Evolutionary conservation across 2,113 vertebrate species (phyloP).

Genomic region (Gymnogyps californianus): DNA sequence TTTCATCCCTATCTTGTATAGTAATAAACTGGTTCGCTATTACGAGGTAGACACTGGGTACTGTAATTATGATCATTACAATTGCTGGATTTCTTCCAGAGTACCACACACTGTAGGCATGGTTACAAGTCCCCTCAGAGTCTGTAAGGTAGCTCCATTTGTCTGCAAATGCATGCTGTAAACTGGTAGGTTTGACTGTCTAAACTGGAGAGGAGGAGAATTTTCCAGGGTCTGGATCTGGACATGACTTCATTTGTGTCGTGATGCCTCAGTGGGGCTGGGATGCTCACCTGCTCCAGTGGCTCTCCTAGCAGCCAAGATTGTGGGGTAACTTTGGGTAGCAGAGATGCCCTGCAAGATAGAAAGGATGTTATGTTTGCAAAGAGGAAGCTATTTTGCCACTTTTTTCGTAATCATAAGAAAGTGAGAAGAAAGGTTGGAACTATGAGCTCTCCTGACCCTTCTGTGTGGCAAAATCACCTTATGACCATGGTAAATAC

Average conservation of each 20-base stretch:
- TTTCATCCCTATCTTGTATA: neutral
- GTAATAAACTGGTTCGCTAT: neutral
- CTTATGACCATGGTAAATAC: neutral
- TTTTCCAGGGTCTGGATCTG: neutral
- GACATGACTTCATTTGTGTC: neutral
- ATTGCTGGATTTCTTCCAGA: neutral
- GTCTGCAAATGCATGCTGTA: neutral
- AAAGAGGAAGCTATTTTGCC: neutral
- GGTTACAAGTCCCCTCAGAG: neutral
- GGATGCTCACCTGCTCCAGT: neutral
- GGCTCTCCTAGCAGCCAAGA: neutral
- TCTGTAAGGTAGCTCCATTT: neutral
- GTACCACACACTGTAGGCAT: neutral
- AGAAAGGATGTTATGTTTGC: neutral
- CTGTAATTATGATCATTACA: neutral
- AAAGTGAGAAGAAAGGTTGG: neutral
- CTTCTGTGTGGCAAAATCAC: neutral
- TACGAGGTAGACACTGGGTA: neutral
- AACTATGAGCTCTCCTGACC: neutral
- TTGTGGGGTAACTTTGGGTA: neutral
- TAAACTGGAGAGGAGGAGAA: neutral
- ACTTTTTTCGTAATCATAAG: neutral
- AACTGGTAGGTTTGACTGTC: neutral
- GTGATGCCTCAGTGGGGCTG: neutral
- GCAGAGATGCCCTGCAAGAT: neutral